Base-by-base conservation (phyloP, 2,113 vertebrate species). In the Mellivora capensis region DNA sequence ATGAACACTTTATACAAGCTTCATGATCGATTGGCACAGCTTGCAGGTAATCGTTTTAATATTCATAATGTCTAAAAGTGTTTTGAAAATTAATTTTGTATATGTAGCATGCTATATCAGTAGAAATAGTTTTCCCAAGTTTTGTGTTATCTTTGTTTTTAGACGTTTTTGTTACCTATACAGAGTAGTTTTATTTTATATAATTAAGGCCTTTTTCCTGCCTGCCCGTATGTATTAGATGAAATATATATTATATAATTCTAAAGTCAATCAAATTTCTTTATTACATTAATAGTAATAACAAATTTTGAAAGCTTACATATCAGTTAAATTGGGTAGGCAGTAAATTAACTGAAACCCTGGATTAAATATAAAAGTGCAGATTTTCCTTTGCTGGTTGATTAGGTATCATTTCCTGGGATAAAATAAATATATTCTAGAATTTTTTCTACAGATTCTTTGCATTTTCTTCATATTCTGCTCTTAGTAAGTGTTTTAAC, bases 1-100 rank as follows among this genome's bases (percentile, higher is more conserved):
- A 99, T 99, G 97, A 99, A 99, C 94, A 99, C 99, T 95, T 98
- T 99, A 90, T 99, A 99, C 96, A 99, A 98, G 87, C 99, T 99
- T 79, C 99, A 99, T 86, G 99, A 99, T 97, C 99, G 99, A 97
- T 98, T 99, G 99, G 99, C 99, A 90, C 98, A 99, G 95, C 98
- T 99, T 96, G 99, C 99, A 98, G 99, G 99, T 99, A 99, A 98
- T 94, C 97, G 61, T 97, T 97, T 27, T 97, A 97, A 97, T 61
- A 93, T 91, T 95, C 72, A 90, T 91, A 61, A 37, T 85, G 15
- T 84, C 64, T 92, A 82, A 96, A 84, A 61, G 37, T 79, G 39
- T 90, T 97, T 96, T 86, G 82, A 98, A 97, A 95, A 31, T 91
- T 92, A 72, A 72, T 79, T 92, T 92, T 85, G 21, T 31, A 47